Evolutionary conservation across 2,797 vertebrate species (phyloP).

Genomic region (Gymnodraco acuticeps): DNA sequence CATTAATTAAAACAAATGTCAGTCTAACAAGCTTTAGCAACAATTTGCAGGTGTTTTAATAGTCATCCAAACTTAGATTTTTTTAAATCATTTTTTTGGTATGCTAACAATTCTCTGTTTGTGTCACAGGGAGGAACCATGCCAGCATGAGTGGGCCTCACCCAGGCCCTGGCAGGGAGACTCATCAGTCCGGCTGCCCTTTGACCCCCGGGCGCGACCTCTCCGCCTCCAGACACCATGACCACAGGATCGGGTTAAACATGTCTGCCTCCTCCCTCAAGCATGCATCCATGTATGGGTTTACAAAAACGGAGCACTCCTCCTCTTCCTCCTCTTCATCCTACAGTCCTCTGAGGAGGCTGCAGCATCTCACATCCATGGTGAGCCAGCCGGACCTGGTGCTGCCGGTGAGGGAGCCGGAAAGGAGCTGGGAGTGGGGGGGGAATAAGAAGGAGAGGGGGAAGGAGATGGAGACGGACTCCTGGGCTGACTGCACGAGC

Average conservation of each 20-base stretch:
- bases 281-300: slow-evolving; percentile 80
- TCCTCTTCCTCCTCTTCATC: slow-evolving; percentile 72
- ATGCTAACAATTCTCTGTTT: slow-evolving; percentile 5
- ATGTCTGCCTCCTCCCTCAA: slow-evolving; percentile 83
- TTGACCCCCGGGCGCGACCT: slow-evolving; percentile 81
- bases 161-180: slow-evolving; percentile 85
- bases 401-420: slow-evolving; percentile 55
- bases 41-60: neutral
- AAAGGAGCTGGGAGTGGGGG: slow-evolving; percentile 69
- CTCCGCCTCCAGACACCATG: slow-evolving; percentile 82
- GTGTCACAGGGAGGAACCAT: slow-evolving; percentile 78
- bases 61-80: neutral
- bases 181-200: slow-evolving; percentile 80
- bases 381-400: slow-evolving; percentile 86
- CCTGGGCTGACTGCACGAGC: slow-evolving; percentile 49
- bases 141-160: slow-evolving; percentile 90
- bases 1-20: neutral
- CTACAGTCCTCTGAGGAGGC: slow-evolving; percentile 90
- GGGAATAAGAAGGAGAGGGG: slow-evolving; percentile 38
- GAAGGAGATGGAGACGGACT: slow-evolving; percentile 48
- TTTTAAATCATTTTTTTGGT: neutral
- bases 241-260: slow-evolving; percentile 72
- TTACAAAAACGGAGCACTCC: slow-evolving; percentile 82
- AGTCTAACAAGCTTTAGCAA: neutral
- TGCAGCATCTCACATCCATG: slow-evolving; percentile 92